A percentile compares a stretch with the other conserved stretches of the same genome.
phyloP scores from a whole-genome alignment of 1,140 invertebrate genomes.

The Bombus vancouverensis region DNA sequence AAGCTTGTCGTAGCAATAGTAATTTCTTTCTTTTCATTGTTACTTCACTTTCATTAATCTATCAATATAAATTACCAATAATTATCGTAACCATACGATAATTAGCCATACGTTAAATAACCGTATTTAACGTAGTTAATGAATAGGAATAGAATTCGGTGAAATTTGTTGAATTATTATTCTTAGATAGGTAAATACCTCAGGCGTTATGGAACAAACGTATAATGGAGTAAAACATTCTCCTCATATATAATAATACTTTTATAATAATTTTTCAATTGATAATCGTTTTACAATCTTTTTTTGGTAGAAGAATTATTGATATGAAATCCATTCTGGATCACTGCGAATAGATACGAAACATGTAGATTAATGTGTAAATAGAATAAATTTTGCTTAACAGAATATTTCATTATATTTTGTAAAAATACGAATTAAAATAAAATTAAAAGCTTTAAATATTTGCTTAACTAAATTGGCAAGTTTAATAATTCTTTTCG shows the following conservation, averaged over 20 bases:
- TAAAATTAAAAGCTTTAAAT: neutral
- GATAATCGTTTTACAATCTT: neutral
- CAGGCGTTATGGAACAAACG: neutral
- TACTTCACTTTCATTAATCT: conserved; percentile 20
- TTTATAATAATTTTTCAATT: neutral
- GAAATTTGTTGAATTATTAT: neutral
- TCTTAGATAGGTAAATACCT: conserved; percentile 1
- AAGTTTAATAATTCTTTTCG: too few relatives aligned
- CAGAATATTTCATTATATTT: neutral
- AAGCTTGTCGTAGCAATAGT: conserved; percentile 25
- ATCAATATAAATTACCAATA: neutral
- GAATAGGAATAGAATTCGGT: neutral
- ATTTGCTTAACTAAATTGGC: neutral
- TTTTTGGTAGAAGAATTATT: too few relatives aligned
- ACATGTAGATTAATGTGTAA: neutral
- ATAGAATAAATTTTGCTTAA: neutral
- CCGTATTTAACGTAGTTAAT: neutral
- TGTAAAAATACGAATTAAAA: neutral
- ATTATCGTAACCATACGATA: too few relatives aligned
- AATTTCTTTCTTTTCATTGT: conserved; percentile 54
- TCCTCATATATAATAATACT: neutral
- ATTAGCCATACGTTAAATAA: too few relatives aligned
- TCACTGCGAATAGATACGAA: neutral
- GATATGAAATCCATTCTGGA: neutral
- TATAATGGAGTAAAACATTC: conserved; percentile 1